A percentile compares a stretch with the other conserved stretches of the same genome.
These are phyloP conservation scores for Thinocorus orbignyianus DNA, from an alignment of 2,113 vertebrate genomes.

Conservation along the genomic window DNA sequence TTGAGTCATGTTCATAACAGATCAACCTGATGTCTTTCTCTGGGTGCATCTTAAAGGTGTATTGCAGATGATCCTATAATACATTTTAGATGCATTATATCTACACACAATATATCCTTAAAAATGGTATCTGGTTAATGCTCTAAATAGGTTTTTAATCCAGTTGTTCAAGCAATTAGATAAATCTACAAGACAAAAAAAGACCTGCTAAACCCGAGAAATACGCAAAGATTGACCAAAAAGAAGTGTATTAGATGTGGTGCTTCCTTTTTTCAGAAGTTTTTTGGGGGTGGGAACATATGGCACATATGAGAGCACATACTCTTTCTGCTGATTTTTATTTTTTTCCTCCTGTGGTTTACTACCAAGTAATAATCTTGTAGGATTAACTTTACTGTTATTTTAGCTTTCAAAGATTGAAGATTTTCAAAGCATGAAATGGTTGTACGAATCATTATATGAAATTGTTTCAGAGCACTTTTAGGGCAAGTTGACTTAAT, in stretches of 20 bases:
- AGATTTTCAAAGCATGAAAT: neutral
- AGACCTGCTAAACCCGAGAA: neutral
- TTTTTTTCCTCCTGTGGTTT: neutral
- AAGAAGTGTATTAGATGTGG: neutral
- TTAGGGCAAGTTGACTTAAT: constrained; percentile 52
- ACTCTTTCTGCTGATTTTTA: neutral
- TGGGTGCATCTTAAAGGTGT: neutral
- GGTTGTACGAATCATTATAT: neutral
- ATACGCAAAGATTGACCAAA: neutral
- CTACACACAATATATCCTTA: neutral
- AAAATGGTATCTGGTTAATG: neutral
- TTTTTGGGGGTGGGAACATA: neutral
- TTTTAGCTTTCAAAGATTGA: neutral
- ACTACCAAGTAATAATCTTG: neutral
- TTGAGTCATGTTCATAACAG: neutral
- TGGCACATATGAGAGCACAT: neutral
- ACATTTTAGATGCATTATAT: neutral
- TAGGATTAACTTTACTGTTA: neutral
- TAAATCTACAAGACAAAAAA: neutral
- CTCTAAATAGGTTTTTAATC: neutral
- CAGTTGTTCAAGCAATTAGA: neutral
- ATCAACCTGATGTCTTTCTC: neutral
- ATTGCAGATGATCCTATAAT: neutral
- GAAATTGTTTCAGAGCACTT: constrained; percentile 30
- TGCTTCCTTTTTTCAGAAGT: neutral